Evolutionary conservation across 2,888 invertebrate species (phyloP).

Genomic region (Callyntrura guangdongensis): DNA sequence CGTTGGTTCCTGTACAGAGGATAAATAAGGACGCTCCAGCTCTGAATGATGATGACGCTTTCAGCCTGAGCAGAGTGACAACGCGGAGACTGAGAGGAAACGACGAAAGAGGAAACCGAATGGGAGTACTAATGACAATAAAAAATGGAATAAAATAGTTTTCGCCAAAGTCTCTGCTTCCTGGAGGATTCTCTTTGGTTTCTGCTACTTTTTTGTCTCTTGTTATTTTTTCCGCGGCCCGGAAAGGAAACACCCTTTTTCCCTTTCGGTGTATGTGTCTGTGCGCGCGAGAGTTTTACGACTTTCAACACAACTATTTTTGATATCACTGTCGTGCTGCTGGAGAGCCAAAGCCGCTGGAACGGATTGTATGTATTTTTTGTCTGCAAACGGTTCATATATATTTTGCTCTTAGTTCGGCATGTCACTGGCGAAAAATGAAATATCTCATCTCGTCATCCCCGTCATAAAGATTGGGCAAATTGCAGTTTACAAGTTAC

Average conservation of each 20-base stretch:
- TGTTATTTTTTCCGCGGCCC: background rate
- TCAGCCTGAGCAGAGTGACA: too few species aligned
- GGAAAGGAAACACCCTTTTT: conserved; percentile 49
- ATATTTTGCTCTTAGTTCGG: background rate
- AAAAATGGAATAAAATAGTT: background rate
- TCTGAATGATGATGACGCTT: too few species aligned
- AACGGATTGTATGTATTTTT: too few species aligned
- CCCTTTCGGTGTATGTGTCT: background rate
- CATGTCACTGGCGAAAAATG: too few species aligned
- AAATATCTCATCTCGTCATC: background rate
- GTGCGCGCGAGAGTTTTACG: too few species aligned
- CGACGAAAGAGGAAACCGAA: too few species aligned
- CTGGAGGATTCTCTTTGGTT: too few species aligned
- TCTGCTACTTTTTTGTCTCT: background rate
- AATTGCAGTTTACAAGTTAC: too few species aligned
- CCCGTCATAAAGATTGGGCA: background rate
- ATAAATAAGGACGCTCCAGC: background rate
- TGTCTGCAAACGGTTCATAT: too few species aligned
- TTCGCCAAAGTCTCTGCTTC: background rate
- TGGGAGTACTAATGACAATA: too few species aligned
- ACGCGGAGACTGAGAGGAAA: too few species aligned
- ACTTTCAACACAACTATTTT: background rate
- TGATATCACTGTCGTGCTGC: background rate
- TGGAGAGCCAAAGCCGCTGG: too few species aligned
- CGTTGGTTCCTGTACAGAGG: background rate